These are phyloP conservation scores for Cylas formicarius DNA, from an alignment of 1,140 invertebrate species.

Conservation along the genomic window DNA sequence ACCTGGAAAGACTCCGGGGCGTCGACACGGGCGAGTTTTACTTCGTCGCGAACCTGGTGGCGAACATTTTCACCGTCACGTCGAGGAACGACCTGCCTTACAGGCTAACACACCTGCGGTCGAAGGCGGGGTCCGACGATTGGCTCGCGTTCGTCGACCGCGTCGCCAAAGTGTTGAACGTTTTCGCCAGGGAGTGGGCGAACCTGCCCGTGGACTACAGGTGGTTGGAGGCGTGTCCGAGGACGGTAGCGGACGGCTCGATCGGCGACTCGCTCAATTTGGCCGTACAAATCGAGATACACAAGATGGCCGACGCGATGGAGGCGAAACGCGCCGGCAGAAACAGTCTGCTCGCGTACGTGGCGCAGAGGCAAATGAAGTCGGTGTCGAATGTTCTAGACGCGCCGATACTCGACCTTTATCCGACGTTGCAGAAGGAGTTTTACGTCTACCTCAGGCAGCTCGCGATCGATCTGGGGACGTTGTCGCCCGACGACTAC, in stretches of 20 bases:
- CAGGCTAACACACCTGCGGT: not conserved
- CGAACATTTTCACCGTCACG: conserved; percentile 5
- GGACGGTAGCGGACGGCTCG: not conserved
- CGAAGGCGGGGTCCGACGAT: not conserved
- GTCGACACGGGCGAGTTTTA: conserved; percentile 8
- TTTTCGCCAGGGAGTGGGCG: not conserved
- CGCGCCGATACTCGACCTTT: conserved; percentile 4
- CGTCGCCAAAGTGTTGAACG: conserved; percentile 7
- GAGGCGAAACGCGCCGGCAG: conserved; percentile 4
- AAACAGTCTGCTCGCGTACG: conserved; percentile 11
- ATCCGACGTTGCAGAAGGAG: conserved; percentile 3
- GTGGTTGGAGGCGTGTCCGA: conserved; percentile 4
- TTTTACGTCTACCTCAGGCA: conserved; percentile 9
- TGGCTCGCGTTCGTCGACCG: conserved; percentile 4
- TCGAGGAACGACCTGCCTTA: conserved; percentile 7
- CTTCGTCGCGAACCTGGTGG: conserved; percentile 10
- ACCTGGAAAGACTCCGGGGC: conserved; percentile 8
- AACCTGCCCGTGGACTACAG: conserved; percentile 9
- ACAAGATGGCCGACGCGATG: conserved; percentile 9
- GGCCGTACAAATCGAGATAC: conserved; percentile 13
- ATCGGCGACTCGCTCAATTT: conserved; percentile 9
- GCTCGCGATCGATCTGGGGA: conserved; percentile 4
- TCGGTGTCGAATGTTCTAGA: conserved; percentile 4
- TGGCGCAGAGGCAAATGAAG: conserved; percentile 8
- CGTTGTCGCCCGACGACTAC: too few species aligned